Evolutionary conservation across 2,797 vertebrate genomes (phyloP).

Genomic region (Graptemys geographica): DNA sequence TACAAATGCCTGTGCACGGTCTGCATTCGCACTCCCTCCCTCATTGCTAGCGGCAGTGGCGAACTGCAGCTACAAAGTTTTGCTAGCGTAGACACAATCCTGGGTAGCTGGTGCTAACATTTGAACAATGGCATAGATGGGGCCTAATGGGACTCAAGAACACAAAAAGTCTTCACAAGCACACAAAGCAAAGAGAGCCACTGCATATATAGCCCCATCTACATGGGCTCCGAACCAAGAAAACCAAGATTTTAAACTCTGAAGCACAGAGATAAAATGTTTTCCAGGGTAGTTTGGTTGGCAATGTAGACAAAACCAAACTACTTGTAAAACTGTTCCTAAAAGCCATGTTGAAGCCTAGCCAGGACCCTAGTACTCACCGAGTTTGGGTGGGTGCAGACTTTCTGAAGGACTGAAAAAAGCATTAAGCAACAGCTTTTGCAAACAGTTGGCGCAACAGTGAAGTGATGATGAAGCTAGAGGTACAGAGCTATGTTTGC

Average conservation of each 20-base stretch:
- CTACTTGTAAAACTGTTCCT: not conserved
- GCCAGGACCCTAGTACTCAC: slow-evolving; percentile 44
- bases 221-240: not conserved
- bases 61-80: not conserved
- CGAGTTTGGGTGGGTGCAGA: slow-evolving; percentile 18
- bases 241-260: not conserved
- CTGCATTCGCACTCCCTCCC: slow-evolving; percentile 63
- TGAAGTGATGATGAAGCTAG: slow-evolving; percentile 48
- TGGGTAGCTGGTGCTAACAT: not conserved
- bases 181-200: not conserved
- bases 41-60: slow-evolving; percentile 39
- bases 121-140: not conserved
- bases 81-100: rapidly evolving
- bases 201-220: not conserved
- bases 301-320: not conserved
- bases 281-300: not conserved
- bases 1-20: slow-evolving; percentile 34
- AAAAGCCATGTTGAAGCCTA: slow-evolving; percentile 27
- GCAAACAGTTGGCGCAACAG: slow-evolving; percentile 65
- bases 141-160: not conserved
- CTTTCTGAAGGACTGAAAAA: slow-evolving; percentile 62
- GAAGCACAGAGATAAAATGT: not conserved
- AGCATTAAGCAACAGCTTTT: slow-evolving; percentile 69
- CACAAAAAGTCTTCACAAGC: not conserved
- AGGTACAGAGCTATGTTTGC: slow-evolving; percentile 44